phyloP scores from a whole-genome alignment of 1,140 invertebrate genomes.

The Odontomachus brunneus region DNA sequence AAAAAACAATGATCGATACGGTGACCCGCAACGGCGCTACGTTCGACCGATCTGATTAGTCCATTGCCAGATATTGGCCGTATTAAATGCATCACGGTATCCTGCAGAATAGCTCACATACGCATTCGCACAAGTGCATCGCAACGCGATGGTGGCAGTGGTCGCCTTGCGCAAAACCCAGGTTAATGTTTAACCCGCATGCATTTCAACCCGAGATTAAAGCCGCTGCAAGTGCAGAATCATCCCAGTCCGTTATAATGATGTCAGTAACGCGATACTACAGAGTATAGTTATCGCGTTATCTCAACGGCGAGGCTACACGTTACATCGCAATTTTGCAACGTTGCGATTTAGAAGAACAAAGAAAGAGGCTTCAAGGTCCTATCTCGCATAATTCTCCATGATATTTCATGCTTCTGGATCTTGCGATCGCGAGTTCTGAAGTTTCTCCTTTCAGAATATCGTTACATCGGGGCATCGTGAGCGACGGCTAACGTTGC shows the following conservation, averaged over 20 bases:
- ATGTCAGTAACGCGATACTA: constrained; percentile 44
- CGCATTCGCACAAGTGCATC: constrained; percentile 12
- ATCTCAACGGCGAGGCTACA: not conserved
- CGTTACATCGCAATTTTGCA: no score
- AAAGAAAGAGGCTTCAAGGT: no score
- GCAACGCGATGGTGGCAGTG: constrained; percentile 12
- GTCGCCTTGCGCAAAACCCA: constrained; percentile 24
- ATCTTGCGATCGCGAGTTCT: no score
- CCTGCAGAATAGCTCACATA: constrained; percentile 11
- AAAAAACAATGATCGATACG: not conserved
- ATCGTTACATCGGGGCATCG: no score
- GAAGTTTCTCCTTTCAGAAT: no score
- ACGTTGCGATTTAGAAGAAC: no score
- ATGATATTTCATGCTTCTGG: no score
- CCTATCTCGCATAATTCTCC: no score
- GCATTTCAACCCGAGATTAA: constrained; percentile 50
- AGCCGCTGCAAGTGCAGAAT: constrained; percentile 27
- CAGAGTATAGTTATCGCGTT: constrained; percentile 29
- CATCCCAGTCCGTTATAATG: constrained; percentile 41
- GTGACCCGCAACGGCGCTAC: not conserved
- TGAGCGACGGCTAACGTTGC: no score
- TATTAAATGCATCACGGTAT: constrained; percentile 26
- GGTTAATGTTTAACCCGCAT: constrained; percentile 45
- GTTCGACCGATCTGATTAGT: constrained; percentile 27
- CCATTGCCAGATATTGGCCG: constrained; percentile 16